phyloP scores from a whole-genome alignment of 2,888 invertebrate species.

The Lamellibrachia satsuma region DNA sequence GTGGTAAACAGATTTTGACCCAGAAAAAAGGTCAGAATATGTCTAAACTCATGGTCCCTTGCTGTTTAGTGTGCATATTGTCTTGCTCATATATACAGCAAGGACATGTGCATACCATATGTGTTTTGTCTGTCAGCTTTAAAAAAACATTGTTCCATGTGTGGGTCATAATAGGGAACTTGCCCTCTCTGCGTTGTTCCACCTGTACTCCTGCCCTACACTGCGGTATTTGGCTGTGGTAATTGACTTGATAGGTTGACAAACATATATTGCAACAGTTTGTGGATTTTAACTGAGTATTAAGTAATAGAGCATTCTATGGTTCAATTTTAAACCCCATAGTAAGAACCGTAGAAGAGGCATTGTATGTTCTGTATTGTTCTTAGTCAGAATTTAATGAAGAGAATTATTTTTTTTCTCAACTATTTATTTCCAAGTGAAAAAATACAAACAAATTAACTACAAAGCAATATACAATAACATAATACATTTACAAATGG shows the following conservation, averaged over 20 bases:
- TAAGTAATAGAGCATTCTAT: too few relatives aligned
- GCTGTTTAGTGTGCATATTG: background rate
- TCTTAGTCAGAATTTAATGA: too few relatives aligned
- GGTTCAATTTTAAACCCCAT: too few relatives aligned
- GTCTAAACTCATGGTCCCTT: background rate
- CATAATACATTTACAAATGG: too few relatives aligned
- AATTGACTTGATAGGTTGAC: background rate
- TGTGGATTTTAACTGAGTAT: background rate
- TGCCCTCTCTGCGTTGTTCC: background rate
- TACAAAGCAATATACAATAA: too few relatives aligned
- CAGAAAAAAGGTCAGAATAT: background rate
- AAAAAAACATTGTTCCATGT: background rate
- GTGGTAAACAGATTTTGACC: background rate
- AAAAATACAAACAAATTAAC: too few relatives aligned
- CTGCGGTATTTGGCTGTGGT: background rate
- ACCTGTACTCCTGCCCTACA: background rate
- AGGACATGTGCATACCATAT: background rate
- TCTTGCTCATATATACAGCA: background rate
- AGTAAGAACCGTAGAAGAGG: too few relatives aligned
- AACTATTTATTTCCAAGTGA: too few relatives aligned
- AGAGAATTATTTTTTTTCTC: too few relatives aligned
- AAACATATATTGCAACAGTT: background rate
- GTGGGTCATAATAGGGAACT: background rate
- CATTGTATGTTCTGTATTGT: too few relatives aligned
- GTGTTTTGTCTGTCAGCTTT: background rate